A percentile compares a stretch with the other conserved stretches of the same genome.
Evolutionary conservation across 2,113 vertebrate genomes (phyloP).

Genomic region (Vimba vimba): DNA sequence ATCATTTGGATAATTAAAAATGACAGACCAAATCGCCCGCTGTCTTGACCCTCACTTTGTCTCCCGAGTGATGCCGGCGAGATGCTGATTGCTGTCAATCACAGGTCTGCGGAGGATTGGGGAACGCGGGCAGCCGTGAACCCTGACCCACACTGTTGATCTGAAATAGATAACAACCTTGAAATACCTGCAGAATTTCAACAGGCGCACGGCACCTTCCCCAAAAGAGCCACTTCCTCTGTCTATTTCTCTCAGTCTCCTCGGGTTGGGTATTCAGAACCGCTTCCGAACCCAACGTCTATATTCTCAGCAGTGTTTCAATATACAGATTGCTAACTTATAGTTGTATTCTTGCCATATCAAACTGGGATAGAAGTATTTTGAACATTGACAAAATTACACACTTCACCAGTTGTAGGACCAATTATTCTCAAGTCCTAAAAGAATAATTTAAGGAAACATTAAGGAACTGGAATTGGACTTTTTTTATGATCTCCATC

Average conservation of each 20-base stretch:
- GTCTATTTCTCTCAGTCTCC: neutral
- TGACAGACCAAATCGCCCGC: conserved; percentile 96
- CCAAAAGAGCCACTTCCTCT: conserved; percentile 57
- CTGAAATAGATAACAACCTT: conserved; percentile 97
- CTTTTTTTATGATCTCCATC: neutral
- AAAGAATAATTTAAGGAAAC: neutral
- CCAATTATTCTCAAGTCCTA: neutral
- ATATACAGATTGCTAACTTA: neutral
- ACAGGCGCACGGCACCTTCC: conserved; percentile 76
- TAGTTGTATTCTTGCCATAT: neutral
- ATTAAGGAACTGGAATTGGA: neutral
- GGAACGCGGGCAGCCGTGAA: conserved; percentile 89
- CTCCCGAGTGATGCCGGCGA: conserved; percentile 90
- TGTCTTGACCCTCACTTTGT: conserved; percentile 94
- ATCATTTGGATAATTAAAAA: conserved; percentile 99
- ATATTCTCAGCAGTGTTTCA: neutral
- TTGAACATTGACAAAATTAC: neutral
- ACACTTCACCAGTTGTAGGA: neutral
- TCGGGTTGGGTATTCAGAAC: neutral
- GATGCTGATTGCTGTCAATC: conserved; percentile 99
- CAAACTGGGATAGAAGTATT: neutral
- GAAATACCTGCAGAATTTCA: conserved; percentile 96
- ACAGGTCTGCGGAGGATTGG: conserved; percentile 87
- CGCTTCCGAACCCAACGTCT: neutral
- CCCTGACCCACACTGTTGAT: conserved; percentile 92